A percentile compares a stretch with the other conserved stretches of the same genome.
Evolutionary conservation across 2,113 vertebrate species (phyloP).

Genomic region (Odontophorus gujanensis): DNA sequence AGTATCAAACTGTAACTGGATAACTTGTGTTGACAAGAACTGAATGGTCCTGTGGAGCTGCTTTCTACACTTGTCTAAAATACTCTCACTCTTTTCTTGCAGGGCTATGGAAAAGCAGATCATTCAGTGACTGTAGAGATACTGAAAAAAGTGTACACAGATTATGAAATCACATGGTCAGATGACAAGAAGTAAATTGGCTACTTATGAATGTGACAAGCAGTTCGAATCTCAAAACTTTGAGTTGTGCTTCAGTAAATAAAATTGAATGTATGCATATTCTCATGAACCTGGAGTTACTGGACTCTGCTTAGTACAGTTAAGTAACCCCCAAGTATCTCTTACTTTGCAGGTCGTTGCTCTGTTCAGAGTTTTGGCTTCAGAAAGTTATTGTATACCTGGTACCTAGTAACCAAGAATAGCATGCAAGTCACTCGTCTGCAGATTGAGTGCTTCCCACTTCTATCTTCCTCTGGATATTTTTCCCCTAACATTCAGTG

Average conservation of each 20-base stretch:
- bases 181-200: slow-evolving; percentile 81
- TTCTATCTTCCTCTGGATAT: background rate
- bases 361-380: background rate
- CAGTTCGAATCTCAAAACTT: background rate
- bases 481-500: background rate
- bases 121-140: slow-evolving; percentile 86
- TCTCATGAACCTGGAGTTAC: background rate
- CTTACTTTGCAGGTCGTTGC: background rate
- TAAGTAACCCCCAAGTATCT: background rate
- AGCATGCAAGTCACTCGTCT: background rate
- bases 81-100: slow-evolving; percentile 1
- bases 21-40: background rate
- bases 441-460: background rate
- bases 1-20: background rate
- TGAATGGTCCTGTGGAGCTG: background rate
- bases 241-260: slow-evolving; percentile 20
- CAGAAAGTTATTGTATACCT: background rate
- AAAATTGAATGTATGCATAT: background rate
- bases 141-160: slow-evolving; percentile 81
- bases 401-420: background rate
- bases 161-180: slow-evolving; percentile 88
- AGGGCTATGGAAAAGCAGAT: slow-evolving; percentile 92
- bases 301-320: background rate
- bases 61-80: background rate
- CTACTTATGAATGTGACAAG: background rate